phyloP scores from a whole-genome alignment of 2,888 invertebrate species.

The Heliconius erato region DNA sequence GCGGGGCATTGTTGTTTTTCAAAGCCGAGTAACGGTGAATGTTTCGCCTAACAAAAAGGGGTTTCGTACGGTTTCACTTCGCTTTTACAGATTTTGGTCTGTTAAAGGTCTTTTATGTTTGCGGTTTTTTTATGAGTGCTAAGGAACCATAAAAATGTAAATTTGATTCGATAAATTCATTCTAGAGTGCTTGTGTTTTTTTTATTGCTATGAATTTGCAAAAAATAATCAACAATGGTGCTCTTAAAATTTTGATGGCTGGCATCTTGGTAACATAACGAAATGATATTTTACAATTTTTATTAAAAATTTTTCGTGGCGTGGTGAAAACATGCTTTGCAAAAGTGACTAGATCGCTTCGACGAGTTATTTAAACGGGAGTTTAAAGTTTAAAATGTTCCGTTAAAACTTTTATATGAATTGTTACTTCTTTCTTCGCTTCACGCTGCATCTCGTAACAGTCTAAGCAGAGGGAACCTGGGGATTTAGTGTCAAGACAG shows the following conservation, averaged over 20 bases:
- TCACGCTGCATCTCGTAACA: no score
- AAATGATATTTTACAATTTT: background rate
- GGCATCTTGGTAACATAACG: background rate
- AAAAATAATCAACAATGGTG: slow-evolving; percentile 32
- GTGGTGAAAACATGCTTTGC: background rate
- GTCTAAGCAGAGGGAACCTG: no score
- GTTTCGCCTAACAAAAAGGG: slow-evolving; percentile 73
- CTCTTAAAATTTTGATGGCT: slow-evolving; percentile 20
- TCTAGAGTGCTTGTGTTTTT: slow-evolving; percentile 45
- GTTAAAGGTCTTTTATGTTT: slow-evolving; percentile 71
- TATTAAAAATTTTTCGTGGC: background rate
- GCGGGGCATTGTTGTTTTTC: slow-evolving; percentile 83
- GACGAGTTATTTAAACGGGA: background rate
- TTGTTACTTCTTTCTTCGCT: background rate
- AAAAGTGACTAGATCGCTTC: background rate
- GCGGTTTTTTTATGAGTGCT: slow-evolving; percentile 78
- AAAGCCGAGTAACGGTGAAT: slow-evolving; percentile 70
- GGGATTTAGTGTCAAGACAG: no score
- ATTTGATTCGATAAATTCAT: slow-evolving; percentile 59
- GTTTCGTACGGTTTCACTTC: slow-evolving; percentile 65
- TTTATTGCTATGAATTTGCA: slow-evolving; percentile 55
- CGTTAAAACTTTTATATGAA: background rate
- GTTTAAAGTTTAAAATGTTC: background rate
- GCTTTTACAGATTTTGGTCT: slow-evolving; percentile 73
- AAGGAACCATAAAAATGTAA: slow-evolving; percentile 82